Evolutionary conservation across 2,113 vertebrate species (phyloP).

Genomic region (Danio rerio): DNA sequence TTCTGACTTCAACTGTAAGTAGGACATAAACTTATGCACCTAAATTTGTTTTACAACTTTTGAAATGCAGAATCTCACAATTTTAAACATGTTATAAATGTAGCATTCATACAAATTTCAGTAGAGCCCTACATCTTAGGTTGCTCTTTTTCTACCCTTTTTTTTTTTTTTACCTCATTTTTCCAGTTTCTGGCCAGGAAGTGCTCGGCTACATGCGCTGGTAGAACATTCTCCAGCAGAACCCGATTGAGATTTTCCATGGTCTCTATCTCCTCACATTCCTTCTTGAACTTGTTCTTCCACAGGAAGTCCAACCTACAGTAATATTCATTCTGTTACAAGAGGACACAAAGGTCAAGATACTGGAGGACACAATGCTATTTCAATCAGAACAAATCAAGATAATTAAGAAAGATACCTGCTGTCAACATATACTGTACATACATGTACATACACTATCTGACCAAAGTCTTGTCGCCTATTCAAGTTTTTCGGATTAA

Average conservation of each 20-base stretch:
- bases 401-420: neutral
- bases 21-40: too few species aligned
- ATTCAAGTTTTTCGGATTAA: too few species aligned
- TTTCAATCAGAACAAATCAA: conserved; percentile 80
- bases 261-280: conserved; percentile 98
- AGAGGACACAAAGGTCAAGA: conserved; percentile 99
- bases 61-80: neutral
- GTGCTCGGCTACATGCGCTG: conserved; percentile 96
- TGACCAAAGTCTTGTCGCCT: too few species aligned
- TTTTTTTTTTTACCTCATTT: conserved; percentile 86
- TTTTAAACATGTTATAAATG: too few species aligned
- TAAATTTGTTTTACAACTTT: neutral
- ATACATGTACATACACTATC: too few species aligned
- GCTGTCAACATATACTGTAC: neutral
- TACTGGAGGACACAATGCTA: conserved; percentile 79
- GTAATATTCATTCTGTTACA: conserved; percentile 99
- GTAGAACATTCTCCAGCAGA: conserved; percentile 95
- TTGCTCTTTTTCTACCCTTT: neutral
- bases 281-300: conserved; percentile 99
- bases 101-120: neutral
- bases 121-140: neutral
- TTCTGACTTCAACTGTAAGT: too few species aligned
- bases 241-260: conserved; percentile 98
- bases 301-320: conserved; percentile 99
- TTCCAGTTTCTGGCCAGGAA: conserved; percentile 97